A percentile compares a stretch with the other conserved stretches of the same genome.
These are phyloP conservation scores for Drosophila villosipedis DNA, from an alignment of 2,888 invertebrate genomes.

Conservation along the genomic window DNA sequence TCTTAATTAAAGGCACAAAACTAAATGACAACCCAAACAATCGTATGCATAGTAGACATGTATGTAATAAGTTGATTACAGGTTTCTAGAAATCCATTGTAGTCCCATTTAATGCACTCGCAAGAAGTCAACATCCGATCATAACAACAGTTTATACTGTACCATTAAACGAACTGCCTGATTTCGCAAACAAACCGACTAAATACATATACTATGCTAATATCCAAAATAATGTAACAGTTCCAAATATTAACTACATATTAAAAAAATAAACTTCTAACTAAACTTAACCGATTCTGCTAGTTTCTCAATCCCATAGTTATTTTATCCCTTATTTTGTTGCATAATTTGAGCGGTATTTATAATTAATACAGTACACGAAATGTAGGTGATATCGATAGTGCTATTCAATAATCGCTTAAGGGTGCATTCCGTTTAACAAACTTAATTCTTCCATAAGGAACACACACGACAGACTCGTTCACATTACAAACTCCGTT, in stretches of 20 bases:
- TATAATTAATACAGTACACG: neutral
- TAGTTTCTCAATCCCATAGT: neutral
- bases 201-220: constrained; percentile 52
- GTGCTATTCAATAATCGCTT: neutral
- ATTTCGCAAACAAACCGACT: constrained; percentile 48
- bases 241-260: constrained; percentile 68
- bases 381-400: constrained; percentile 40
- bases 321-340: neutral
- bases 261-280: constrained; percentile 67
- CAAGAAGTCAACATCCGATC: neutral
- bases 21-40: constrained; percentile 36
- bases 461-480: neutral
- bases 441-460: too few species aligned
- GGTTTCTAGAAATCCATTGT: constrained; percentile 4
- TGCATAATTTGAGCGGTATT: constrained; percentile 19
- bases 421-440: too few species aligned
- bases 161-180: constrained; percentile 29
- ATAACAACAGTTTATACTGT: constrained; percentile 3
- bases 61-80: constrained; percentile 15
- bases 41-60: constrained; percentile 43
- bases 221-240: constrained; percentile 71
- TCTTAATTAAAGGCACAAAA: constrained; percentile 50
- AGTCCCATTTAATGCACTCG: neutral
- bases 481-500: neutral
- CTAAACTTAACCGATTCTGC: constrained; percentile 30